Evolutionary conservation across 2,797 vertebrate genomes (phyloP).

Genomic region (Microhierax caerulescens): DNA sequence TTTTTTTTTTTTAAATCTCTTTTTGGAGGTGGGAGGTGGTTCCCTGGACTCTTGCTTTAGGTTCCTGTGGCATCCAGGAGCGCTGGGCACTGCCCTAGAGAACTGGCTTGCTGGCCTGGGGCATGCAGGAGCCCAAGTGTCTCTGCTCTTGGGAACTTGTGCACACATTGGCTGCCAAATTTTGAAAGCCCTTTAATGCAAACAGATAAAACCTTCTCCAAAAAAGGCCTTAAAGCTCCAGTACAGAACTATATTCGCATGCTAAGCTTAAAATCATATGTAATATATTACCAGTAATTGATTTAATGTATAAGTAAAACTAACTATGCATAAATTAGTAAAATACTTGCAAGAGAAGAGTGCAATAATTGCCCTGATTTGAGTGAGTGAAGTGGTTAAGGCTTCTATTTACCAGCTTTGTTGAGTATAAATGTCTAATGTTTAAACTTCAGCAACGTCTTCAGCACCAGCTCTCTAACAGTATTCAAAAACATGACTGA

Average conservation of each 20-base stretch:
- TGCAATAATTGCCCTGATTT: background rate
- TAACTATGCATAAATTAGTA: constrained; percentile 49
- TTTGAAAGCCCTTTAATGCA: constrained; percentile 2
- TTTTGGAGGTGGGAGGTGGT: background rate
- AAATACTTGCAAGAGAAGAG: background rate
- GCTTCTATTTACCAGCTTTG: background rate
- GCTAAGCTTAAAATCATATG: constrained; percentile 14
- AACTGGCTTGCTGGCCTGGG: background rate
- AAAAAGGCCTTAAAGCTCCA: constrained; percentile 22
- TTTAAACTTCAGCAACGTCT: constrained; percentile 26
- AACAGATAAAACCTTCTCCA: background rate
- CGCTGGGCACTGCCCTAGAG: background rate
- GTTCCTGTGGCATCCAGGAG: background rate
- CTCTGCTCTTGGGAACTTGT: background rate
- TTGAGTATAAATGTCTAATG: background rate
- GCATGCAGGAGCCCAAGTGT: background rate
- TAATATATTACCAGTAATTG: constrained; percentile 3
- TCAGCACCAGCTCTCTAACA: background rate
- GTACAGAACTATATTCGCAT: background rate
- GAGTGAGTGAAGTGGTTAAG: background rate
- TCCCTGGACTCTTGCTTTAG: background rate
- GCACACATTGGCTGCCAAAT: background rate
- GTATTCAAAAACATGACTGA: constrained; percentile 41
- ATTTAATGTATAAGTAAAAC: constrained; percentile 36
- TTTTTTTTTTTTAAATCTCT: background rate